Percentiles rank a stretch among this genome's conserved stretches.
Evolutionary conservation across 2,888 invertebrate species (phyloP).

Genomic region (Globia sparganii): DNA sequence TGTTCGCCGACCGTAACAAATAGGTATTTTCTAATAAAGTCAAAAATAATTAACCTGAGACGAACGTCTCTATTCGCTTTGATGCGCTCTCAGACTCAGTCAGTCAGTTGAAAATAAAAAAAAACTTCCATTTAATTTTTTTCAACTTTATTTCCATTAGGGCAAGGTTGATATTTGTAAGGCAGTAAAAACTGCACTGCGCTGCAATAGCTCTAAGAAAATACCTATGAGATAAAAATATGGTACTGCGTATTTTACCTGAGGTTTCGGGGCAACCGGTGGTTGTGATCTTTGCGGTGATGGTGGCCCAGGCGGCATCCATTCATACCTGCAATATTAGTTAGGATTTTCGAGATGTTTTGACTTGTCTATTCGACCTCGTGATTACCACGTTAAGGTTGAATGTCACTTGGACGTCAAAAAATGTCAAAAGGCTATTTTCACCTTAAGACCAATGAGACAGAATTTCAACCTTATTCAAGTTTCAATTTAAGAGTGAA

Average conservation of each 20-base stretch:
- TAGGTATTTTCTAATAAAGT: not conserved
- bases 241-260: slow-evolving; percentile 68
- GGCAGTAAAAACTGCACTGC: not conserved
- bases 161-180: not conserved
- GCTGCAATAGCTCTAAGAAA: no score
- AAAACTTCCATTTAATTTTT: not conserved
- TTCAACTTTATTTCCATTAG: not conserved
- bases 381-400: not conserved
- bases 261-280: slow-evolving; percentile 91
- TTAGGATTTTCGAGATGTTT: not conserved
- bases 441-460: no score
- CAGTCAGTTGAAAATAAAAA: no score
- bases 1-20: not conserved
- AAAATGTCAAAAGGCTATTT: not conserved
- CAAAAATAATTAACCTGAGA: not conserved
- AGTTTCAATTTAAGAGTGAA: not conserved
- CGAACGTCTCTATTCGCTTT: not conserved
- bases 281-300: slow-evolving; percentile 89
- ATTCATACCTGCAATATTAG: slow-evolving; percentile 79
- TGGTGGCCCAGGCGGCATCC: slow-evolving; percentile 87
- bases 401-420: not conserved
- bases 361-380: not conserved
- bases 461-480: not conserved
- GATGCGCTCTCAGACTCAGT: not conserved
- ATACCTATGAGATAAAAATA: not conserved